A percentile compares a stretch with the other conserved stretches of the same genome.
Conservation (phyloP, 2,113 vertebrate species). For the Cynopterus brachyotis region DNA sequence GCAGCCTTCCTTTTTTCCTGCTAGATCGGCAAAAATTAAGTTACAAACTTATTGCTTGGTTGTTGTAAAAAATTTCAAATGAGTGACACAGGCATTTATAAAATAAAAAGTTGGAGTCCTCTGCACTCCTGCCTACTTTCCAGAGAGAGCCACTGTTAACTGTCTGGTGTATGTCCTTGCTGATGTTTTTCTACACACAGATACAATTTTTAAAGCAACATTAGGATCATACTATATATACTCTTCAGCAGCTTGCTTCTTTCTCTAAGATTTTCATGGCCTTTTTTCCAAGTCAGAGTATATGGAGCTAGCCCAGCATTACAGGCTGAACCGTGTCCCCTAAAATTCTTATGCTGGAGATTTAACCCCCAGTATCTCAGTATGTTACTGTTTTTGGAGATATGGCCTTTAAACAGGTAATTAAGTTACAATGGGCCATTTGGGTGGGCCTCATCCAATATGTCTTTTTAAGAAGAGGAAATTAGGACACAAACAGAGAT, state of each 20-base stretch:
- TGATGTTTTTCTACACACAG: background rate
- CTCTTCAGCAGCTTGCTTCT: background rate
- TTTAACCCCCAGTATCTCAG: background rate
- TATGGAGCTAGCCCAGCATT: background rate
- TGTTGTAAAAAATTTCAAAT: background rate
- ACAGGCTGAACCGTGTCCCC: background rate
- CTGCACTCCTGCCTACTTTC: background rate
- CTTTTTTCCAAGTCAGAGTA: background rate
- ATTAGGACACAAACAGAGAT: background rate
- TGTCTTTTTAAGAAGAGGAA: background rate
- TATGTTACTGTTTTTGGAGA: background rate
- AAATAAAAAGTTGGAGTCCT: background rate
- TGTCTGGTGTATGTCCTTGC: background rate
- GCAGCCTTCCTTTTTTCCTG: background rate
- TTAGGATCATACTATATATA: background rate
- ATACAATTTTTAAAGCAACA: background rate
- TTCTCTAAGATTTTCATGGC: background rate
- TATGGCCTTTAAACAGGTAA: background rate
- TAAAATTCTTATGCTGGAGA: background rate
- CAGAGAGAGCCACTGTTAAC: background rate
- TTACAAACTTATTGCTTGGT: background rate
- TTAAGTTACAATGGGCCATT: background rate
- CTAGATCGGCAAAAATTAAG: background rate
- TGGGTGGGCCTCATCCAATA: background rate
- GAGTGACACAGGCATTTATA: background rate